Evolutionary conservation across 2,888 invertebrate genomes (phyloP).

Genomic region (Chalcosyrphus nemorum): DNA sequence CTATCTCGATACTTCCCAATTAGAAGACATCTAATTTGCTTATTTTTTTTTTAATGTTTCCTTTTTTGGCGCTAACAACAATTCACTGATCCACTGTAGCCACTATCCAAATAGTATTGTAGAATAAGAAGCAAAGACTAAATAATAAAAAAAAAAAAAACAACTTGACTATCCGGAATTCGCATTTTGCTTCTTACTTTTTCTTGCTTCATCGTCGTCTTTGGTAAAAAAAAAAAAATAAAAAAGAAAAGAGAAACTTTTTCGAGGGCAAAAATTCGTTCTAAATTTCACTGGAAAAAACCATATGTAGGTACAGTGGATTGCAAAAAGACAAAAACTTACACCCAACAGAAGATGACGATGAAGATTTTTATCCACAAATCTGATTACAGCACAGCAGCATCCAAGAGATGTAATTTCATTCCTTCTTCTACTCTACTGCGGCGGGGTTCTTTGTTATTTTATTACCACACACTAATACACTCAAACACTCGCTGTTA

Average conservation of each 20-base stretch:
- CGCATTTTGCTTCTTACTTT: background rate
- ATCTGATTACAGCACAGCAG: slow-evolving; percentile 50
- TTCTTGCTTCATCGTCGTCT: background rate
- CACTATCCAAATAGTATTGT: background rate
- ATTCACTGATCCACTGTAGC: slow-evolving; percentile 1
- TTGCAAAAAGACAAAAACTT: slow-evolving; percentile 1
- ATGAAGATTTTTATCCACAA: slow-evolving; percentile 29
- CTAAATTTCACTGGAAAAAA: slow-evolving; percentile 16
- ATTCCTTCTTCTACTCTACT: background rate
- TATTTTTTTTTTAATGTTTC: background rate
- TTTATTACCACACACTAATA: background rate
- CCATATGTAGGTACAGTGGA: background rate
- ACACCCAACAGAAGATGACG: slow-evolving; percentile 1
- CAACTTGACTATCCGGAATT: background rate
- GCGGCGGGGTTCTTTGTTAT: slow-evolving; percentile 6
- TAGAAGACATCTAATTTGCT: background rate
- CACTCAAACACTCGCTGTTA: background rate
- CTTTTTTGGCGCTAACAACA: background rate
- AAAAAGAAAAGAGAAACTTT: slow-evolving; percentile 29
- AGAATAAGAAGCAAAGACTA: background rate
- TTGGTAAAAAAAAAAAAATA: no score
- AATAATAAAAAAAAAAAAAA: background rate
- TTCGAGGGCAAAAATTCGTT: background rate
- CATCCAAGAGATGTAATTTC: slow-evolving; percentile 29
- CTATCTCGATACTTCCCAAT: background rate